These are phyloP conservation scores for Andricus grossulariae DNA, from an alignment of 1,140 invertebrate genomes.

Conservation along the genomic window DNA sequence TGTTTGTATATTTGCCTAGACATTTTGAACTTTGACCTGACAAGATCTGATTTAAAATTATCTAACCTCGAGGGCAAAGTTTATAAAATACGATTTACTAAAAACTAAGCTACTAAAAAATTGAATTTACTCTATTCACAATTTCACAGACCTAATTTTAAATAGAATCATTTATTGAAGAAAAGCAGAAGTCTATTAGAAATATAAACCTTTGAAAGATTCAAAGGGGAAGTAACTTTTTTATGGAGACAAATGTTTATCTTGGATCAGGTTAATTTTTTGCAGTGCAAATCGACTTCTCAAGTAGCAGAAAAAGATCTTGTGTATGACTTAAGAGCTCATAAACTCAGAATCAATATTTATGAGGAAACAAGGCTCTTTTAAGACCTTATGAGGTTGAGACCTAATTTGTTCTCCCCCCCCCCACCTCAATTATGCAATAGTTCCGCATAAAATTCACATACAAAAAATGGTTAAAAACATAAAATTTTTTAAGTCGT, in stretches of 20 bases:
- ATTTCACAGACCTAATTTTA: too few relatives aligned
- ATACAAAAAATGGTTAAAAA: background rate
- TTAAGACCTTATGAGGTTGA: slow-evolving; percentile 15
- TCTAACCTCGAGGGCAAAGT: too few relatives aligned
- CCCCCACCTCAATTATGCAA: slow-evolving; percentile 5
- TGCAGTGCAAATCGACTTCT: background rate
- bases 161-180: too few relatives aligned
- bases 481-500: too few relatives aligned
- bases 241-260: slow-evolving; percentile 9
- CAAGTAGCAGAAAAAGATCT: background rate
- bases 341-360: slow-evolving; percentile 26
- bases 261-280: background rate
- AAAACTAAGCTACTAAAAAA: too few relatives aligned
- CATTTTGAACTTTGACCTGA: too few relatives aligned
- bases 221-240: background rate
- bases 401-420: background rate
- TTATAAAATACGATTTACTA: too few relatives aligned
- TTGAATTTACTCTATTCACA: too few relatives aligned
- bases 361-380: slow-evolving; percentile 23
- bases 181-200: too few relatives aligned
- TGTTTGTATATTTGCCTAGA: too few relatives aligned
- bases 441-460: background rate
- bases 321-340: slow-evolving; percentile 11
- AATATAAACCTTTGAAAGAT: background rate
- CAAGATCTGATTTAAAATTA: too few relatives aligned